phyloP scores from a whole-genome alignment of 2,797 vertebrate species.

The Rhyacichthys aspro region DNA sequence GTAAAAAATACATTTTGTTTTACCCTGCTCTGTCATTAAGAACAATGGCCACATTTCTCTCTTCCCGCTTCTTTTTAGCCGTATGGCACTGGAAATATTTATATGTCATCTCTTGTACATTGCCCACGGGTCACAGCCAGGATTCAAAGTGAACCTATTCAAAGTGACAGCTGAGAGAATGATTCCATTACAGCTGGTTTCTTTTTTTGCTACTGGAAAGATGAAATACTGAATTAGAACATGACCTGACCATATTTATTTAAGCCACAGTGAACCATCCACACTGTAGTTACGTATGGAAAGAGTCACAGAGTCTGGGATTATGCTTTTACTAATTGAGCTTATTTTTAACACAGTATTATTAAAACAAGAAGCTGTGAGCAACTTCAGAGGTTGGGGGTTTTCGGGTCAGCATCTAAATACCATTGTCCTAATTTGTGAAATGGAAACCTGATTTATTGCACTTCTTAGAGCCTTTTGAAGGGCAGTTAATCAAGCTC shows the following conservation, averaged over 20 bases:
- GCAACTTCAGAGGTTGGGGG: slow-evolving; percentile 11
- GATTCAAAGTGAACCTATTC: slow-evolving; percentile 50
- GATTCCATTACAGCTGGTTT: slow-evolving; percentile 53
- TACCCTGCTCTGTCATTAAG: not conserved
- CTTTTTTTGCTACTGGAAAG: slow-evolving; percentile 26
- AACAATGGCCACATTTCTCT: not conserved
- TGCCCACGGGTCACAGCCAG: slow-evolving; percentile 39
- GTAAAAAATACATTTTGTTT: not conserved
- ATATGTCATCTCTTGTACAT: slow-evolving; percentile 37
- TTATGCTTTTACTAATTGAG: not conserved
- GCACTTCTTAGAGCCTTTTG: slow-evolving; percentile 48
- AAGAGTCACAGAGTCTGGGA: no score
- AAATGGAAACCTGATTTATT: slow-evolving; percentile 62
- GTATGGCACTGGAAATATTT: slow-evolving; percentile 29
- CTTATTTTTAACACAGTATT: not conserved
- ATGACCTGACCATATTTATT: slow-evolving; percentile 30
- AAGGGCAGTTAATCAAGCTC: slow-evolving; percentile 56
- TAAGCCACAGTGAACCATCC: slow-evolving; percentile 7
- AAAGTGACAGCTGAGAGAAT: slow-evolving; percentile 64
- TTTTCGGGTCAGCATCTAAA: slow-evolving; percentile 42
- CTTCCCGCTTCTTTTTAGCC: slow-evolving; percentile 15
- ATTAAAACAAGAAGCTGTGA: not conserved
- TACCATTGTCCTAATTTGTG: slow-evolving; percentile 49
- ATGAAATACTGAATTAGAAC: slow-evolving; percentile 28
- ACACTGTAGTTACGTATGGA: not conserved